Evolutionary conservation across 2,888 invertebrate species (phyloP), one percentile per base, ranked within the genome.

Genomic region (Eupeodes luniger): DNA sequence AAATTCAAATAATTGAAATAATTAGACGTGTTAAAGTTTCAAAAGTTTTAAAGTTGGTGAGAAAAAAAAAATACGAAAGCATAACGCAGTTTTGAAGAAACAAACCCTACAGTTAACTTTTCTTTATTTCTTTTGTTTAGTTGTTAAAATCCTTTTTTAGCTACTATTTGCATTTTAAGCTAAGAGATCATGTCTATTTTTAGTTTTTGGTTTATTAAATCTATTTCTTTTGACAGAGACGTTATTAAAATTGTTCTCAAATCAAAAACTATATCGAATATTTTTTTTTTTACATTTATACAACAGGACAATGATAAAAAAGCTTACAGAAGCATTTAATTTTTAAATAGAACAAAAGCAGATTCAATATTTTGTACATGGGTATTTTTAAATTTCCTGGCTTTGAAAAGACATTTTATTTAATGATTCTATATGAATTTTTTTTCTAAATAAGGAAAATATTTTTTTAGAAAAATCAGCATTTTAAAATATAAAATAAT

Each of bases 201-300:
- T 55, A 55, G 49, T 67, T 27, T 40, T 59, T 64, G 40, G 10
- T 44, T 81, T 75, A 16, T 47, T 51, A 57, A 27, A 53, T 59
- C 11, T 66, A 66, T 77, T 61, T 55, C 16, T 53, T 49, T 75
- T 5, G 34, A 36, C 40, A 53, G 57, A 70, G 5, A 69, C 64
- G 40, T 57, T 40, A 64, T 69, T 10, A 57, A 53, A 34, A 57
- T 61, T 81, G 69, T 36, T 11, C 12, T 66, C 27, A 70, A 81
- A 70, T 69, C 55, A 62, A 19, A 78, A 75, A 36, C 12, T 51
- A 53, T 77, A 72, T 40, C 53, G 53, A 66, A 57, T 16, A 80
- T 27, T 53, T 76, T 40, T 80, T 76, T 87, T 87, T 84, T 80
- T 84, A 87, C 87, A 87, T 87, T 87, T 87, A 69, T 87, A 87